Base-by-base conservation (phyloP, 2,888 invertebrate species). In the Tipula lateralis region DNA sequence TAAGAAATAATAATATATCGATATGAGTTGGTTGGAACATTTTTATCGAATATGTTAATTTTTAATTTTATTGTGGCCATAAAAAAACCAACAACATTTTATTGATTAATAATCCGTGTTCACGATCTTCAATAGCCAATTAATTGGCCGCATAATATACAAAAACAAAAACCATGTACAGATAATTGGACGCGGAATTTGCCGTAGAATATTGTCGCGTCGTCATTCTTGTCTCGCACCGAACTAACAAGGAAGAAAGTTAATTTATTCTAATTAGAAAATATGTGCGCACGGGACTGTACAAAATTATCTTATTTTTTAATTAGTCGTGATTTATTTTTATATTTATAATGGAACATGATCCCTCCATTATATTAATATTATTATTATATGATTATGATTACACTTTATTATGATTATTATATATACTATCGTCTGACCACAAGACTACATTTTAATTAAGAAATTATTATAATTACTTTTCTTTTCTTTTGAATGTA, bases 401-500 rank as follows among this genome's bases (percentile, higher is more conserved):
- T 66, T 66, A 66, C 66, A 19, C 66, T 66, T 66, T 66, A 66
- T 66, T 66, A 66, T 50, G n/a, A 50, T 50, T 44, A 44, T 44
- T 44, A 34, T 34, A 9, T 9, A 7, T 44, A 44, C 2, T 24
- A 66, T 9, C 66, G 66, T 66, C 66, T 66, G 66, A 66, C 66
- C 66, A 24, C 66, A 24, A 66, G 66, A 19, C 24, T 24, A 44
- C 19, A 66, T 66, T 66, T 66, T 24, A 66, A 66, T 66, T 66
- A 66, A 66, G 66, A 66, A 66, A 66, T 66, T 66, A 66, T 66
- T 66, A 12, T 24, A 66, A 66, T 66, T 66, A 24, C 66, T 24
- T 66, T 66, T 66, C 66, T 66, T 66, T 66, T 24, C 66, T 66
- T 66, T 19, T 66, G 24, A 24, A 66, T 24, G 16, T 36, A 32